Evolutionary conservation across 1,140 invertebrate species (phyloP), one percentile per base, ranked within the genome.

Genomic region (Agraylea sexmaculata): DNA sequence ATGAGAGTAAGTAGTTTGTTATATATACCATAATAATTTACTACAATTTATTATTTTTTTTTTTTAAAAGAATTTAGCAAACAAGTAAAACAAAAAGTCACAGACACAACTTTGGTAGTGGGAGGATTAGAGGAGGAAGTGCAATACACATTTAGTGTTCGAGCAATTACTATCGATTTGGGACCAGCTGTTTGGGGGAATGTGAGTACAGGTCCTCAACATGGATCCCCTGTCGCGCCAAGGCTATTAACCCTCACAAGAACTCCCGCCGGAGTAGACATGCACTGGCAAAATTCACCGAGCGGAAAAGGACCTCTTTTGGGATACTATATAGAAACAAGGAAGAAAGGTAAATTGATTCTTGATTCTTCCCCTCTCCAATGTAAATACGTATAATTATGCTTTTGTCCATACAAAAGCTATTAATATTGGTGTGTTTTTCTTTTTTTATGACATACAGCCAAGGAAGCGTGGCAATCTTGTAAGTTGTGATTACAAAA

Each of bases 131-230:
- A 91, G 56, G 91, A 97, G 68, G 81, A 91, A 60, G 82, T 87
- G 1, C 84, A 80, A 7, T 97, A 97, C 59, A 83, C 78, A 10
- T 95, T 97, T 59, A 81, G 74, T 11, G 87, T 97, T 20, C 72
- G 83, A 50, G 93, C 89, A 0, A 81, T 90, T 59, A 97, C 92
- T 7, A 73, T 82, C 33, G 85, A 87, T 53, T 78, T 80, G 58
- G 88, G 88, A 1, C 84, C 83, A 1, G 70, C 80, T 5, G 62
- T 79, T 10, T 73, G 70, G 25, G 81, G 74, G 37, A 91, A 90
- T 61, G 83, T 92, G 3, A 93, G 84, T 4, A 95, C 90, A 1
- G 92, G 91, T 16, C 90, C 91, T n/a, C 91, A 95, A 60, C 72
- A 80, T 54, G 91, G 88, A 22, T 91, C 89, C 0, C 92, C 93